Conservation (phyloP, 2,888 invertebrate genomes). For the Papilio demoleus region DNA sequence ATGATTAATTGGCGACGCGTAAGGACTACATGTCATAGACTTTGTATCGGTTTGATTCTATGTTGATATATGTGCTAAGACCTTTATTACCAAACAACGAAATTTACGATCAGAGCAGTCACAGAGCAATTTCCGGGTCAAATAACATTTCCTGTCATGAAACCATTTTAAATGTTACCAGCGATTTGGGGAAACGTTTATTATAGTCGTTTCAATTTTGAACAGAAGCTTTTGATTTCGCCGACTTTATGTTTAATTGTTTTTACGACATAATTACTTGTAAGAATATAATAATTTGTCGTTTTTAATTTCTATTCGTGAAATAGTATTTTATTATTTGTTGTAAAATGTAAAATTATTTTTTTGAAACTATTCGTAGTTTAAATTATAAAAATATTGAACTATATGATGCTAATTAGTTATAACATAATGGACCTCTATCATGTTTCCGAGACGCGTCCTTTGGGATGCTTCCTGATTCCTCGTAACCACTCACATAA, state of each 20-base stretch:
- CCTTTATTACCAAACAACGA: conserved; percentile 15
- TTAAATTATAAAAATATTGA: too few relatives aligned
- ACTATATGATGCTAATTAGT: not conserved
- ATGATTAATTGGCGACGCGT: too few relatives aligned
- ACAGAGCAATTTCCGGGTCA: conserved; percentile 38
- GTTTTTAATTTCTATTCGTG: not conserved
- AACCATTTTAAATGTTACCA: conserved; percentile 34
- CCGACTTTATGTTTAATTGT: conserved; percentile 1
- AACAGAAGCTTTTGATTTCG: conserved; percentile 10
- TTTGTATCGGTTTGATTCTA: not conserved
- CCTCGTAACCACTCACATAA: not conserved
- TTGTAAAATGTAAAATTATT: not conserved
- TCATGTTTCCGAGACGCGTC: not conserved
- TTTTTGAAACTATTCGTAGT: not conserved
- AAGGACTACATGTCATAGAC: not conserved
- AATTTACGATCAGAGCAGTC: conserved; percentile 35
- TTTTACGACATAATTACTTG: not conserved
- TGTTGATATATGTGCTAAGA: not conserved
- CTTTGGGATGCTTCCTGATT: not conserved
- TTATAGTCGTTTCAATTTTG: conserved; percentile 20
- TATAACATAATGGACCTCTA: not conserved
- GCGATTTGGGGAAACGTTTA: conserved; percentile 30
- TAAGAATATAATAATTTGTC: not conserved
- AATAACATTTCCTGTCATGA: conserved; percentile 38
- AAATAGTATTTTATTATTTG: not conserved